Evolutionary conservation across 2,797 vertebrate genomes (phyloP).

Genomic region (Micromesistius poutassou): DNA sequence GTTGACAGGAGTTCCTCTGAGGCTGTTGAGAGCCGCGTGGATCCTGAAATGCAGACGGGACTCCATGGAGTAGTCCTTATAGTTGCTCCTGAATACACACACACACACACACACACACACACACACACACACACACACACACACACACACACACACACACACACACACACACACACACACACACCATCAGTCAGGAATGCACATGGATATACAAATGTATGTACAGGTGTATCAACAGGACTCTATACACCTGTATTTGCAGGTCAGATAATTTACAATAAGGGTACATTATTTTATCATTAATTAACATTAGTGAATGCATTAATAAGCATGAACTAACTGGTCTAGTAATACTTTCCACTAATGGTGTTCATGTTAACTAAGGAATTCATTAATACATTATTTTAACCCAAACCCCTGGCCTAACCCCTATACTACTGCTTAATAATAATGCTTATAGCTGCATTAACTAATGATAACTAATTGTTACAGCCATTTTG

Average conservation of each 20-base stretch:
- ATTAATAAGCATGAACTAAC: not conserved
- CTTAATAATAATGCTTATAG: too few species aligned
- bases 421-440: too few species aligned
- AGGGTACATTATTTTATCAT: too few species aligned
- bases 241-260: not conserved
- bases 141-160: too few species aligned
- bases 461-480: too few species aligned
- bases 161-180: too few species aligned
- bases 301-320: too few species aligned
- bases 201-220: not conserved
- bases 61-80: conserved; percentile 97
- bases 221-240: not conserved
- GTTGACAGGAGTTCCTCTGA: conserved; percentile 75
- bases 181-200: too few species aligned
- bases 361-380: too few species aligned
- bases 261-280: not conserved
- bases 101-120: conserved; percentile 6
- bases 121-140: not conserved
- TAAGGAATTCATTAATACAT: too few species aligned
- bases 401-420: too few species aligned
- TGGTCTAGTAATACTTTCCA: not conserved
- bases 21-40: conserved; percentile 88
- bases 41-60: conserved; percentile 95
- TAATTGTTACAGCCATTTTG: too few species aligned
- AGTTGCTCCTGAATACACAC: conserved; percentile 78